Evolutionary conservation across 92 coral and sea anemone species (phyloP).

Genomic region (Actinostola sp.): DNA sequence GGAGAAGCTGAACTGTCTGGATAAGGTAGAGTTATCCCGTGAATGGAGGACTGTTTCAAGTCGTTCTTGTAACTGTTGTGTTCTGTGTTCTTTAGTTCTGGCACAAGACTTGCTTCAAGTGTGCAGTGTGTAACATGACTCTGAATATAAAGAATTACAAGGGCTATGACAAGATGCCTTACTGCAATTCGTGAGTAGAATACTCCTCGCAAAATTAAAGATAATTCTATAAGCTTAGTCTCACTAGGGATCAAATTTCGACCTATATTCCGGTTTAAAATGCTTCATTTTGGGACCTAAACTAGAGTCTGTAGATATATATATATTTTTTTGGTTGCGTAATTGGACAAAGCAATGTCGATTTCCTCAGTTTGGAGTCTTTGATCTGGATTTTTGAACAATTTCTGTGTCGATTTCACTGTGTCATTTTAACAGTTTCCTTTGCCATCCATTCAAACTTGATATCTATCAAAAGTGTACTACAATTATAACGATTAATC

Average conservation of each 20-base stretch:
- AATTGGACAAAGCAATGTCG: no score
- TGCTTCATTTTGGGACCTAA: no score
- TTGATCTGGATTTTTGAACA: not conserved
- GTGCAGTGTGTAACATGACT: conserved; percentile 87
- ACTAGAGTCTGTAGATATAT: no score
- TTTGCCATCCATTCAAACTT: not conserved
- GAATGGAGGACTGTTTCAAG: not conserved
- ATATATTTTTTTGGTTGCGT: no score
- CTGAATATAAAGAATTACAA: conserved; percentile 97
- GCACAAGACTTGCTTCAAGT: conserved; percentile 91
- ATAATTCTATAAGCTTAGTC: not conserved
- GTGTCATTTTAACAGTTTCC: not conserved
- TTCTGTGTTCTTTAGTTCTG: conserved; percentile 59
- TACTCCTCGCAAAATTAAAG: not conserved
- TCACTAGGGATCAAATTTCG: not conserved
- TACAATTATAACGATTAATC: not conserved
- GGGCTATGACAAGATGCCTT: conserved; percentile 89
- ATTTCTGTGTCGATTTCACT: no score
- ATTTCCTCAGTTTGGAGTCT: not conserved
- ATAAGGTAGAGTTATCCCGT: conserved; percentile 63
- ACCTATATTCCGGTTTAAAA: not conserved
- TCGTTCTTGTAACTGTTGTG: not conserved
- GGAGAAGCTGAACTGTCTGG: conserved; percentile 96
- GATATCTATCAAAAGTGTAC: not conserved
- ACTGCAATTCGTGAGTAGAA: conserved; percentile 85